Evolutionary conservation across 2,113 vertebrate genomes (phyloP).

Genomic region (Myiagra hebetior): DNA sequence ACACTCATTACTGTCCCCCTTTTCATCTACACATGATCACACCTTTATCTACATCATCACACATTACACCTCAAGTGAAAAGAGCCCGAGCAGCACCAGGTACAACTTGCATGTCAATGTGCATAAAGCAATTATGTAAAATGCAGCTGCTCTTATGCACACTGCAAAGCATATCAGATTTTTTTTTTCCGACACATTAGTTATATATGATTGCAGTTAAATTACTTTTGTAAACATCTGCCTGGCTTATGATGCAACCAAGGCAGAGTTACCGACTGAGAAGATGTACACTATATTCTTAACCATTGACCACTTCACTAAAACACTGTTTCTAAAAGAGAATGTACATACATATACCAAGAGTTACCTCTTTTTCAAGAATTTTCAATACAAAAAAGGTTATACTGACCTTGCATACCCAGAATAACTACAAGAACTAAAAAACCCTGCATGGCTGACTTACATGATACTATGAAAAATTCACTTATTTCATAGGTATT

Average conservation of each 20-base stretch:
- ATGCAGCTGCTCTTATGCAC: constrained; percentile 7
- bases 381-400: neutral
- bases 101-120: neutral
- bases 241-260: neutral
- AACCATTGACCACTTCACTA: neutral
- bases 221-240: constrained; percentile 33
- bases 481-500: neutral
- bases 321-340: neutral
- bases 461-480: neutral
- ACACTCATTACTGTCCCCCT: neutral
- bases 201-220: constrained; percentile 34
- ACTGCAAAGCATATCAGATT: neutral
- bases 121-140: constrained; percentile 35
- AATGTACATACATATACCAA: neutral
- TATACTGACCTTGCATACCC: neutral
- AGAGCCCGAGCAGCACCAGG: neutral
- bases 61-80: neutral
- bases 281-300: neutral
- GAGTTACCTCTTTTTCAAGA: neutral
- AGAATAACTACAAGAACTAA: neutral
- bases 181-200: constrained; percentile 6
- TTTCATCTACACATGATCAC: neutral
- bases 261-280: neutral
- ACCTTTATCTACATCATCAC: neutral
- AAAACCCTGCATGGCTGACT: neutral